Conservation (phyloP, 2,888 invertebrate species). For the Agonopterix arenella region DNA sequence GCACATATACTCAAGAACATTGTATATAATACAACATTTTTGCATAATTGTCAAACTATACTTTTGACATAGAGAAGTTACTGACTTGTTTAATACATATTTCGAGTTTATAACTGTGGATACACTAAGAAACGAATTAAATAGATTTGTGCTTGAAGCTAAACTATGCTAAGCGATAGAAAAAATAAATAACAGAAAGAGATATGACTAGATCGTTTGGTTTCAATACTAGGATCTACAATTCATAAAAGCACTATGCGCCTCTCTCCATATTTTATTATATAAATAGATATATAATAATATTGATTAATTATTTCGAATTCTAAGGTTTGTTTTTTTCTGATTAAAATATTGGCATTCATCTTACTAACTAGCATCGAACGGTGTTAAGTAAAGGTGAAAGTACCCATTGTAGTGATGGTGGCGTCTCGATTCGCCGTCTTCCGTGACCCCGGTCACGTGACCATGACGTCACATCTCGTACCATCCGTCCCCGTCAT, state of each 20-base stretch:
- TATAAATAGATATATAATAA: conserved; percentile 70
- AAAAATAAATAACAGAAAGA: conserved; percentile 65
- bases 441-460: not conserved
- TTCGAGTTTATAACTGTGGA: too few species aligned
- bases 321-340: conserved; percentile 64
- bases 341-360: conserved; percentile 74
- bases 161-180: conserved; percentile 76
- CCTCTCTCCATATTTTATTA: conserved; percentile 71
- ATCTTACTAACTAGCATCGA: conserved; percentile 64
- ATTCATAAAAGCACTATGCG: conserved; percentile 76
- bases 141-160: conserved; percentile 69
- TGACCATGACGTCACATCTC: conserved; percentile 15
- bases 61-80: too few species aligned
- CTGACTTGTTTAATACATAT: too few species aligned
- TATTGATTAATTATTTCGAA: conserved; percentile 70
- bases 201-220: conserved; percentile 75
- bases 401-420: conserved; percentile 7
- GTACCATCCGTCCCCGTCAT: conserved; percentile 32
- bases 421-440: not conserved
- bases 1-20: too few species aligned
- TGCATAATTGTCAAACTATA: too few species aligned
- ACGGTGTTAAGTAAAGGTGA: conserved; percentile 33
- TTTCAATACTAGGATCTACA: conserved; percentile 69
- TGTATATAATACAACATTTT: too few species aligned
- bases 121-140: conserved; percentile 22